Conservation (phyloP, 2,113 vertebrate species). For the Xenopus laevis region DNA sequence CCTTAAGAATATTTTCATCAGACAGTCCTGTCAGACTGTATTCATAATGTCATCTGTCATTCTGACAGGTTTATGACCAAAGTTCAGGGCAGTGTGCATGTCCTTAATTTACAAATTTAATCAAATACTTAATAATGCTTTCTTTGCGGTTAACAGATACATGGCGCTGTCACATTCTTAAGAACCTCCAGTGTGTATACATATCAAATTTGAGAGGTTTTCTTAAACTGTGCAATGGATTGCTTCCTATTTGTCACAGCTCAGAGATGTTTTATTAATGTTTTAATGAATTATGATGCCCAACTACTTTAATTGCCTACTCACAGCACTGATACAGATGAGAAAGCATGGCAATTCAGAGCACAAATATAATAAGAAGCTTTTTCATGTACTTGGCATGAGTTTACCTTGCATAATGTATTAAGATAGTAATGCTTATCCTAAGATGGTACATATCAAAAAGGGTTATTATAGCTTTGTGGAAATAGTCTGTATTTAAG, state of each 20-base stretch:
- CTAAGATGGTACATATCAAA: no score
- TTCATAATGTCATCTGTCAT: conserved; percentile 7
- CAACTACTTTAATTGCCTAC: not conserved
- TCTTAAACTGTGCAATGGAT: not conserved
- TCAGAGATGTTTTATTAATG: not conserved
- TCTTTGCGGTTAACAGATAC: not conserved
- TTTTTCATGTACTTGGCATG: no score
- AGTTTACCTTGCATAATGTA: no score
- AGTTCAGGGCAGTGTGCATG: conserved; percentile 8
- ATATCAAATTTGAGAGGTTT: no score
- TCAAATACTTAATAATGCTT: not conserved
- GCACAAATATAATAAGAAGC: no score
- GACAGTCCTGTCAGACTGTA: not conserved
- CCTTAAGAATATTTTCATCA: not conserved
- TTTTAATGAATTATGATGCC: not conserved
- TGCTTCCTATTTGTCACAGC: not conserved
- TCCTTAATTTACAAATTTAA: not conserved
- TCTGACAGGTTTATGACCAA: conserved; percentile 14
- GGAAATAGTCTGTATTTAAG: no score
- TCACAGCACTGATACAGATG: not conserved
- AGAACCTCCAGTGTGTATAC: no score
- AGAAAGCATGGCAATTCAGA: not conserved
- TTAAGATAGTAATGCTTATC: no score
- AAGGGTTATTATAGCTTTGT: no score
- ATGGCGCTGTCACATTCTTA: not conserved